Evolutionary conservation across 2,888 invertebrate species (phyloP).

Genomic region (Sepiola atlantica): DNA sequence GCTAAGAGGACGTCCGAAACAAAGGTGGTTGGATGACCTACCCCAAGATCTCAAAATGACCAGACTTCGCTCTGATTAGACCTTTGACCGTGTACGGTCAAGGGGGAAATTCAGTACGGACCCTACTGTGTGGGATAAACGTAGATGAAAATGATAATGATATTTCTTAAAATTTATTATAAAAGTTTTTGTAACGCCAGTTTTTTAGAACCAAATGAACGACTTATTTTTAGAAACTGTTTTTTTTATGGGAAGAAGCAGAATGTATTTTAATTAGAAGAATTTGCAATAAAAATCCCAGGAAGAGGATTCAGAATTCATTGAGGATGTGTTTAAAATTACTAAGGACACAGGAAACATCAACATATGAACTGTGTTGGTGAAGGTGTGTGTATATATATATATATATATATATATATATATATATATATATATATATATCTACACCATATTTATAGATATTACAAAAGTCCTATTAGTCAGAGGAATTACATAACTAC

Average conservation of each 20-base stretch:
- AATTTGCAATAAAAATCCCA: background rate
- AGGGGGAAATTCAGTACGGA: too few species aligned
- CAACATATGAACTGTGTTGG: background rate
- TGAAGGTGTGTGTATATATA: background rate
- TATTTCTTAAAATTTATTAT: too few species aligned
- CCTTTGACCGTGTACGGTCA: too few species aligned
- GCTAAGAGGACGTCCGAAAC: too few species aligned
- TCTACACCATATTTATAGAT: background rate
- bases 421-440: background rate
- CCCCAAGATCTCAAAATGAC: too few species aligned
- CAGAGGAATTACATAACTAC: background rate
- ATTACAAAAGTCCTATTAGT: background rate
- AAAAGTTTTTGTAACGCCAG: too few species aligned
- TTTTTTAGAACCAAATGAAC: too few species aligned
- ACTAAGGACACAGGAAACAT: background rate
- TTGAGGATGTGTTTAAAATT: slow-evolving; percentile 32
- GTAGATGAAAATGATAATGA: too few species aligned
- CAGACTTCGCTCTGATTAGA: too few species aligned
- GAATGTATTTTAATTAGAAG: background rate
- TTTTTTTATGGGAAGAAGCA: background rate
- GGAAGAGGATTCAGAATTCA: slow-evolving; percentile 21
- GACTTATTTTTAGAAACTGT: background rate
- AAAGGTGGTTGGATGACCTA: too few species aligned
- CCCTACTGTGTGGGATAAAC: too few species aligned
- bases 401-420: background rate